A percentile compares a stretch with the other conserved stretches of the same genome.
Conservation (phyloP, 2,888 invertebrate species). For the Ophonus ardosiacus region DNA sequence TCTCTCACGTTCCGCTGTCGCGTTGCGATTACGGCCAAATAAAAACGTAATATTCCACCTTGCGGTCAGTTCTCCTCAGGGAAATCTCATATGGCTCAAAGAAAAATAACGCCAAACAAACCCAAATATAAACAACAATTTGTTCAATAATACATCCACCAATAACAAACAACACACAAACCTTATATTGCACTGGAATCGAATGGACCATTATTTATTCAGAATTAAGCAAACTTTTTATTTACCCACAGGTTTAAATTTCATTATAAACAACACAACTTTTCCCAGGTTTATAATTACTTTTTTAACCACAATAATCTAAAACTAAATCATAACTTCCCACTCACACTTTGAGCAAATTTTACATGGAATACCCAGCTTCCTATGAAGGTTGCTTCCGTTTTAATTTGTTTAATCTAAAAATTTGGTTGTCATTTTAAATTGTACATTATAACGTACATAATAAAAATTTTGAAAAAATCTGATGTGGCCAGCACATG, state of each 20-base stretch:
- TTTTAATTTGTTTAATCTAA: no score
- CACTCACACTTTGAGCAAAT: no score
- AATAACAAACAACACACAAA: constrained; percentile 71
- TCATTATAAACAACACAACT: constrained; percentile 7
- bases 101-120: constrained; percentile 70
- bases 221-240: constrained; percentile 21
- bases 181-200: constrained; percentile 15
- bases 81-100: constrained; percentile 70
- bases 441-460: no score
- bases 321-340: constrained; percentile 31
- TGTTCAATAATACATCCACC: constrained; percentile 70
- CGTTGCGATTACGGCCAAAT: constrained; percentile 57
- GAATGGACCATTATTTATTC: constrained; percentile 10
- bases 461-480: no score
- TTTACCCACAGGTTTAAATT: constrained; percentile 4
- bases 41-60: constrained; percentile 70
- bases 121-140: constrained; percentile 66
- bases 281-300: constrained; percentile 9
- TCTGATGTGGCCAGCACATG: no score
- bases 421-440: no score
- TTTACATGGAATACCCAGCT: no score
- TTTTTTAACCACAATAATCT: constrained; percentile 40
- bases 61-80: constrained; percentile 70
- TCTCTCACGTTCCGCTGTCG: neutral
- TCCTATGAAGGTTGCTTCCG: no score